A percentile compares a stretch with the other conserved stretches of the same genome.
Conservation (phyloP, 2,113 vertebrate species). For the Poicephalus meyeri region DNA sequence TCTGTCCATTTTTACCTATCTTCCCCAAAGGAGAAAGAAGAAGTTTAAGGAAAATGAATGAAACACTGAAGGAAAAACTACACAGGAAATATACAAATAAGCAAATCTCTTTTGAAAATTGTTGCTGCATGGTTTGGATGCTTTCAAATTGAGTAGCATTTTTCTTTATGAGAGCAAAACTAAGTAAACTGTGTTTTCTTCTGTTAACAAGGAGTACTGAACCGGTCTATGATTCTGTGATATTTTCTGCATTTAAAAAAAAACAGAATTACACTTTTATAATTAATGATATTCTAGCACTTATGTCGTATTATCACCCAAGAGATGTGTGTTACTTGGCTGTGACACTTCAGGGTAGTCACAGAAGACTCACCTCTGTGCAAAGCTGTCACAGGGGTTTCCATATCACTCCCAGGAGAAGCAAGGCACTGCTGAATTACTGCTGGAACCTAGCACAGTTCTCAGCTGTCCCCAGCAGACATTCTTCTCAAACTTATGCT, state of each 20-base stretch:
- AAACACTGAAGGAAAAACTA: not conserved
- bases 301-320: not conserved
- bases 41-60: not conserved
- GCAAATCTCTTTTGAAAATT: not conserved
- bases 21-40: not conserved
- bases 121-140: not conserved
- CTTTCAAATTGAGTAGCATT: not conserved
- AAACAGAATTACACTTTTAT: not conserved
- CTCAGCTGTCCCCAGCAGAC: not conserved
- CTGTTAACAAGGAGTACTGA: not conserved
- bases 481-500: not conserved
- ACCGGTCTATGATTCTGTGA: not conserved
- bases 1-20: not conserved
- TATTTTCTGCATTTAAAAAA: not conserved
- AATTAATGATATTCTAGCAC: not conserved
- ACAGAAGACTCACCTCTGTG: not conserved
- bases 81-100: not conserved
- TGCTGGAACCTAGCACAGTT: not conserved
- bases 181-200: not conserved
- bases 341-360: not conserved
- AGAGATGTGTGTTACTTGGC: not conserved
- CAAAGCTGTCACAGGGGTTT: not conserved
- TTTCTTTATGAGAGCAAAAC: rapidly evolving
- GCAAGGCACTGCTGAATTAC: not conserved
- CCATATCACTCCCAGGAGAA: not conserved